These are phyloP conservation scores for Eolophus roseicapilla DNA, from an alignment of 2,113 vertebrate species.

Conservation along the genomic window DNA sequence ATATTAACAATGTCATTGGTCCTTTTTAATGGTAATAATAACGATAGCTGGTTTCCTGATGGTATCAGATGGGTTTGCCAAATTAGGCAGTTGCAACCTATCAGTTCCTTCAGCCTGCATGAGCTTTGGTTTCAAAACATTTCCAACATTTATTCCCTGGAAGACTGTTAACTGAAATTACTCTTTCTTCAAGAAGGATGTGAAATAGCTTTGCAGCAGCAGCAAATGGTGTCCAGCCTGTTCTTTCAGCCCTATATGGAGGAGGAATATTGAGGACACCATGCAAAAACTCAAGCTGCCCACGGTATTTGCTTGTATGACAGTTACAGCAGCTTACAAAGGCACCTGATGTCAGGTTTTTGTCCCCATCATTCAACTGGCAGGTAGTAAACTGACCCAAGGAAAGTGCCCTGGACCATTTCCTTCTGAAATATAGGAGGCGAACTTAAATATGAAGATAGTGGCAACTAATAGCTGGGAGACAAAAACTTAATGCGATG, in stretches of 20 bases:
- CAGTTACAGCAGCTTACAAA: background rate
- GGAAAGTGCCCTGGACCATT: background rate
- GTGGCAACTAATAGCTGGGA: background rate
- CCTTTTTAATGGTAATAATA: background rate
- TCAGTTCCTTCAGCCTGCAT: background rate
- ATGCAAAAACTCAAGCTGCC: background rate
- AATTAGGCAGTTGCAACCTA: background rate
- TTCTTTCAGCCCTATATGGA: background rate
- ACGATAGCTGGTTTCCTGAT: background rate
- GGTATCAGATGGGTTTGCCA: background rate
- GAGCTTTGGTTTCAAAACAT: background rate
- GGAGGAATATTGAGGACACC: background rate
- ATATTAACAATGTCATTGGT: background rate
- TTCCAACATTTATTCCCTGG: background rate
- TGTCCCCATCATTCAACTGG: background rate
- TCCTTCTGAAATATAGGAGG: background rate
- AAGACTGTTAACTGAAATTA: background rate
- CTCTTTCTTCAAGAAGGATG: conserved; percentile 1
- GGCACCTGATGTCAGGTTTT: background rate
- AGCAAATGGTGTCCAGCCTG: background rate
- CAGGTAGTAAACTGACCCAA: background rate
- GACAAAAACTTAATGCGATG: background rate
- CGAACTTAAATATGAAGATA: background rate
- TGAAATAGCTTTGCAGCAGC: background rate
- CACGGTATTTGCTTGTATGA: background rate